These are phyloP conservation scores for Dynastes grantii DNA, from an alignment of 2,888 invertebrate genomes.

Conservation along the genomic window DNA sequence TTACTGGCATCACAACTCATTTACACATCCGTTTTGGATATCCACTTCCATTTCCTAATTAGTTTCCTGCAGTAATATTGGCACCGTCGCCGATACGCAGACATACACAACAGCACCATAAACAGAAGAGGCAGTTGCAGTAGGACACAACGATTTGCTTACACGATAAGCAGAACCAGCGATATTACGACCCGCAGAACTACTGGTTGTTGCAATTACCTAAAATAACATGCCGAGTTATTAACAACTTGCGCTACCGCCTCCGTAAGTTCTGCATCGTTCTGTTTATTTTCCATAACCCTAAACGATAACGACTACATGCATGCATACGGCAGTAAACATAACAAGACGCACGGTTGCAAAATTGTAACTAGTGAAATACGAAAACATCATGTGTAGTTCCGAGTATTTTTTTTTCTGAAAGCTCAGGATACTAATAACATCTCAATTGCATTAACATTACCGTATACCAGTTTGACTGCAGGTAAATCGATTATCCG, in stretches of 20 bases:
- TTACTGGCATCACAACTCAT: slow-evolving; percentile 54
- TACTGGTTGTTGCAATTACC: slow-evolving; percentile 18
- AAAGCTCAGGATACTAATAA: too few species aligned
- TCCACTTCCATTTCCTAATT: slow-evolving; percentile 57
- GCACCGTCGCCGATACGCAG: slow-evolving; percentile 26
- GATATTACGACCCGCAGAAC: slow-evolving; percentile 3
- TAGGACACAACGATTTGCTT: slow-evolving; percentile 12
- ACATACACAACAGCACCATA: background rate
- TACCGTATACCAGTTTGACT: too few species aligned
- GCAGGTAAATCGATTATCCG: too few species aligned
- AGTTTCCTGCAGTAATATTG: slow-evolving; percentile 52
- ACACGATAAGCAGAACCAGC: slow-evolving; percentile 23
- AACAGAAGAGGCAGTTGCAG: slow-evolving; percentile 32
- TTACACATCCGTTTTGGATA: slow-evolving; percentile 57
- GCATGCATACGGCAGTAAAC: background rate
- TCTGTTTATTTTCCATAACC: slow-evolving; percentile 34
- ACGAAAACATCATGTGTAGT: too few species aligned
- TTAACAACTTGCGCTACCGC: background rate
- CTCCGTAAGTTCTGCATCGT: slow-evolving; percentile 5
- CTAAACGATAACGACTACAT: background rate
- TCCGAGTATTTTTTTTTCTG: too few species aligned
- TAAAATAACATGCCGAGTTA: slow-evolving; percentile 29
- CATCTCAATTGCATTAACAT: too few species aligned
- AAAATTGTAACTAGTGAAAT: too few species aligned
- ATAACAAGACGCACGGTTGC: background rate